Base-by-base conservation (phyloP, 2,888 invertebrate genomes). In the Acronicta leporina region DNA sequence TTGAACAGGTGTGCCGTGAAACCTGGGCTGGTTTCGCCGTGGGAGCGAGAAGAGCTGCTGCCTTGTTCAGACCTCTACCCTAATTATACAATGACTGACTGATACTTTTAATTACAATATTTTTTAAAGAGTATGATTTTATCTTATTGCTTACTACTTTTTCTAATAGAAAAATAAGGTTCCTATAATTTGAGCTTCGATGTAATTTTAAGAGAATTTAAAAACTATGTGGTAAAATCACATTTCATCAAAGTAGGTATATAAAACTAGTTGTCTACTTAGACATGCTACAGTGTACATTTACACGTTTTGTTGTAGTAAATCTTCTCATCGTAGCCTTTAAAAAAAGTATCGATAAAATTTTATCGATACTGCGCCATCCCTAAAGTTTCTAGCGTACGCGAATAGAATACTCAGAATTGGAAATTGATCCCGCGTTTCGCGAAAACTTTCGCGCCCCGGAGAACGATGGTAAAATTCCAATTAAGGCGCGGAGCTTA, bases 1-100 rank as follows among this genome's bases (percentile, higher is more conserved):
- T 97, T 68, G 74, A 88, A 42, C 92, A 94, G 16, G 95, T 96
- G 2, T 95, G 95, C 25, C 63, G 76, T 0, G 96, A 96, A 78
- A 96, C 96, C 20, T 96, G 96, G 95, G 90, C 89, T 55, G 96
- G 95, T 11, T 85, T 96, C 41, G 91, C 90, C 45, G 94, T 88
- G 0, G 95, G 95, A 15, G 94, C 91, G 0, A 84, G 90, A 70
- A 81, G 80, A 73, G 85, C 89, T 44, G 86, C 80, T 0, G 81
- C 83, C 8, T 62, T 87, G 16, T 85, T 82, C 46, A 51, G 16
- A 25, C 45, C 20, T 10, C 7, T 20, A 45, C 14, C 6, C 25
- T 10, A 44, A 10, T 52, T 13, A 60, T 52, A n/a, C 16, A 0
- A 40, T 5, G 10, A 5, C 9, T 5, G 38, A 53, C 43, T 51